phyloP scores from a whole-genome alignment of 2,888 invertebrate species.

The Tholera decimalis region DNA sequence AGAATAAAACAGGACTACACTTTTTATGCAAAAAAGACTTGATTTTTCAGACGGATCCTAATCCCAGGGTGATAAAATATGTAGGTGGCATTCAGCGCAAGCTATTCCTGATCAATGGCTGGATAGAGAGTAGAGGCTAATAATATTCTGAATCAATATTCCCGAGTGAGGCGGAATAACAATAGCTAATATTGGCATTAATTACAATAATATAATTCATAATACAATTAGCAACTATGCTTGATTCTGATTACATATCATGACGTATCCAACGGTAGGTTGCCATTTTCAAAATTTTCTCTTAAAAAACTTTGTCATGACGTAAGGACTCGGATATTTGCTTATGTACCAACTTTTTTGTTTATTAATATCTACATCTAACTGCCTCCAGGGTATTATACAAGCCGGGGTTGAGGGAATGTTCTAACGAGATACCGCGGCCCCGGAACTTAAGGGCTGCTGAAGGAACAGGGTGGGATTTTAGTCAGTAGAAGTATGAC shows the following conservation, averaged over 20 bases:
- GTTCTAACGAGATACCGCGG: too few species aligned
- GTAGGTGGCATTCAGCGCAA: conserved; percentile 20
- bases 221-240: conserved; percentile 16
- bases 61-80: conserved; percentile 42
- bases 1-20: background rate
- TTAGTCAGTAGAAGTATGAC: too few species aligned
- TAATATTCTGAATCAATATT: conserved; percentile 52
- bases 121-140: conserved; percentile 26
- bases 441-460: too few species aligned
- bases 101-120: conserved; percentile 31
- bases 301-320: too few species aligned
- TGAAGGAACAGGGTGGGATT: too few species aligned
- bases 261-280: background rate
- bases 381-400: too few species aligned
- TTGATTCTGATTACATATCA: conserved; percentile 21
- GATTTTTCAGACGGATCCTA: background rate
- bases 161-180: conserved; percentile 17
- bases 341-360: too few species aligned
- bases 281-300: background rate
- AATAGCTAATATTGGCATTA: conserved; percentile 8
- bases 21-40: too few species aligned
- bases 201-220: conserved; percentile 5
- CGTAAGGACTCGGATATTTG: too few species aligned
- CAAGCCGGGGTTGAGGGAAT: too few species aligned
- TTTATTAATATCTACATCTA: too few species aligned